Evolutionary conservation across 1,140 invertebrate genomes (phyloP).

Genomic region (Gryon sp.): DNA sequence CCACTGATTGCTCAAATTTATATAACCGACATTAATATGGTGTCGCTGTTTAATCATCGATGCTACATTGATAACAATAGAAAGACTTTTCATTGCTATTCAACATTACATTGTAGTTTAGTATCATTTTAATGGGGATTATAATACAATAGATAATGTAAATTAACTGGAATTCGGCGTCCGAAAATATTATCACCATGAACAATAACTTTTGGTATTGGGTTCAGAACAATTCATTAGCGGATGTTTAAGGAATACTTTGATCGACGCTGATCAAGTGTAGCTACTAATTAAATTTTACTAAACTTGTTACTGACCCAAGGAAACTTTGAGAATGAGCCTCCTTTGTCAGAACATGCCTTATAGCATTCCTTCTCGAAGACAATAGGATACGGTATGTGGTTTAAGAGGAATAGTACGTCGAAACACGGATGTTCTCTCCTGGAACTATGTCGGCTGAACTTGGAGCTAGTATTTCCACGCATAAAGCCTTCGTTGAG

Average conservation of each 20-base stretch:
- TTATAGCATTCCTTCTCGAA: constrained; percentile 57
- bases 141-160: constrained; percentile 4
- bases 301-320: constrained; percentile 70
- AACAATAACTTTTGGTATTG: constrained; percentile 6
- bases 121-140: constrained; percentile 2
- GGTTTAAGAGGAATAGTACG: constrained; percentile 57
- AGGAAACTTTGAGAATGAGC: constrained; percentile 45
- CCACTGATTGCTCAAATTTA: no score
- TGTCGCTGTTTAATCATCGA: no score
- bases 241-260: constrained; percentile 31
- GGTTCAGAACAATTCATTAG: constrained; percentile 22
- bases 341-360: constrained; percentile 55
- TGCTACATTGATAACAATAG: neutral
- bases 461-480: constrained; percentile 53
- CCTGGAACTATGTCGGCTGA: constrained; percentile 53
- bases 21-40: no score
- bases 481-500: constrained; percentile 52
- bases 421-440: constrained; percentile 57
- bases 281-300: constrained; percentile 68
- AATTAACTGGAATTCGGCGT: constrained; percentile 1
- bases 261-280: constrained; percentile 48
- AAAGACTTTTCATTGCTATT: neutral
- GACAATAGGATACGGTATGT: constrained; percentile 61
- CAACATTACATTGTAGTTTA: neutral
- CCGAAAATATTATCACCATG: constrained; percentile 13